Conservation (phyloP, 2,888 invertebrate species). For the Chloroclystis v-ata region DNA sequence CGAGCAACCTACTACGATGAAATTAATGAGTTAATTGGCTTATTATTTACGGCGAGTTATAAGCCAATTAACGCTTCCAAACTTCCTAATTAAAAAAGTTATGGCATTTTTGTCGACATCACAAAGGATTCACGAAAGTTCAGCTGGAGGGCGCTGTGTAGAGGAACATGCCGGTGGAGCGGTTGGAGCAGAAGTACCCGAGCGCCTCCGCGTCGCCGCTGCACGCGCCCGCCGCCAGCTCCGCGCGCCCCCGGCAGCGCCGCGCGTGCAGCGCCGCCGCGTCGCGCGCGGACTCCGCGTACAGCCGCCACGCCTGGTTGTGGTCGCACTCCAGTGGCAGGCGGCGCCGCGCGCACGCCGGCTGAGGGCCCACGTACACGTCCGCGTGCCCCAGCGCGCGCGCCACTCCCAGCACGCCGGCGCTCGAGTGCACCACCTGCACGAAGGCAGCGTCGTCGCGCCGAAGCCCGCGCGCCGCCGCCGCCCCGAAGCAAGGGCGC, state of each 20-base stretch:
- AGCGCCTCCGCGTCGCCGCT: constrained; percentile 43
- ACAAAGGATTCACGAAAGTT: too few relatives aligned
- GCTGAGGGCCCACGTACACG: constrained; percentile 64
- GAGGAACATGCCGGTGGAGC: constrained; percentile 49
- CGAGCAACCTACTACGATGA: too few relatives aligned
- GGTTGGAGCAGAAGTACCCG: constrained; percentile 46
- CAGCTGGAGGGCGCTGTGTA: constrained; percentile 47
- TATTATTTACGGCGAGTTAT: too few relatives aligned
- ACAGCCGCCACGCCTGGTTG: constrained; percentile 59
- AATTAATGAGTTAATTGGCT: too few relatives aligned
- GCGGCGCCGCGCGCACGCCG: constrained; percentile 50
- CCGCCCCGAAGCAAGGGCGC: constrained; percentile 52
- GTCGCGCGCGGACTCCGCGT: constrained; percentile 34
- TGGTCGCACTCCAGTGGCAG: constrained; percentile 62
- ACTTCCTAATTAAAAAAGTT: too few relatives aligned
- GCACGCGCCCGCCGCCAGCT: constrained; percentile 44
- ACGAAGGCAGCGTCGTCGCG: constrained; percentile 56
- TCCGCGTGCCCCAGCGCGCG: constrained; percentile 58
- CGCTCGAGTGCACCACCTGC: constrained; percentile 62
- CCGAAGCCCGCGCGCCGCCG: constrained; percentile 42
- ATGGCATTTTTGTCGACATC: too few relatives aligned
- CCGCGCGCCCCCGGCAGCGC: constrained; percentile 47
- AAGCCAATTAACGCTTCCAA: too few relatives aligned
- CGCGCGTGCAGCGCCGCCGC: constrained; percentile 18
- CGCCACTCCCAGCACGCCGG: constrained; percentile 58